Base-by-base conservation (phyloP, 2,113 vertebrate species). In the Coptodon bakossiorum region DNA sequence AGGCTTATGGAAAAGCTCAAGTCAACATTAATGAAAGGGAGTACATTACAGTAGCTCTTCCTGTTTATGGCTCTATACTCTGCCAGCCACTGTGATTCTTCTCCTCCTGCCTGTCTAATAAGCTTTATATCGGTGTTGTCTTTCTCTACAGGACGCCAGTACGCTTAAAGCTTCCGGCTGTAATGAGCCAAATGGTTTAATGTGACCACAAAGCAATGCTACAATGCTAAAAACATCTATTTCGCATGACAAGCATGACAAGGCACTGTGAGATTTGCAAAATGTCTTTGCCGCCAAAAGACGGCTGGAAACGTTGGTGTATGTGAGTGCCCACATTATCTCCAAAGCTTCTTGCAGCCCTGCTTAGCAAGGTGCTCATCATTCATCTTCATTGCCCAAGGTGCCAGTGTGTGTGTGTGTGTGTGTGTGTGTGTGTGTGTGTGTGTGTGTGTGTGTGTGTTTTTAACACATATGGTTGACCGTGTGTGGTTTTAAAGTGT, bases 381-480 rank as follows among this genome's bases (percentile, higher is more conserved):
- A 95, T 95, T 91, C 90, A 92, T 96, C 94, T 94, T 96, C 94
- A 95, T 95, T 95, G 90, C 86, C 91, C 82, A 76, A 54, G 79
- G 52, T 89, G 88, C 85, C 90, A 36, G 87, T 1, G 29, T 24
- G 56, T 22, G 12, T 43, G 79, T 40, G 53, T 52, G 19, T 52
- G 50, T 5, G 50, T 56, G 12, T 19, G 48, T 50, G 48, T 36
- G 34, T n/a, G 81, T 71, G 89, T 1, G 31, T 19, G 57, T 19
- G 10, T 38, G 76, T 40, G 50, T 17, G 89, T 34, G 7, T 36
- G 80, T 79, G 43, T 57, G 43, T 43, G 40, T 48, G n/a, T n/a
- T n/a, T n/a, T n/a, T n/a, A n/a, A n/a, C n/a, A n/a, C n/a, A n/a
- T n/a, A n/a, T n/a, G n/a, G n/a, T n/a, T n/a, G n/a, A n/a, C n/a